Base-by-base conservation (phyloP, 2,113 vertebrate genomes). In the Cyrtonyx montezumae region DNA sequence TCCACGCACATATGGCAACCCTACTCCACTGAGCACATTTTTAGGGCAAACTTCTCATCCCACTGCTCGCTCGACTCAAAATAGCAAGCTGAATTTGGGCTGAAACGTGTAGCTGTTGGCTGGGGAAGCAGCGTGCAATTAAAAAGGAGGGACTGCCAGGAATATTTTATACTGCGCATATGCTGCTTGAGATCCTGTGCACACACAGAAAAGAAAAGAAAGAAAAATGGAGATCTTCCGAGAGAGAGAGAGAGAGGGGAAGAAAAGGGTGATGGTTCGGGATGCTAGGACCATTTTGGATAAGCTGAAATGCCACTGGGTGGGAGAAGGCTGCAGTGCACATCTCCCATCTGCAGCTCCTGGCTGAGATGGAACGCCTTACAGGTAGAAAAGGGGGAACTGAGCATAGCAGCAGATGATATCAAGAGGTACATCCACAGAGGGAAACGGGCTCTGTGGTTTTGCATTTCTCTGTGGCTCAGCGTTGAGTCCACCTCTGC, bases 41-140 rank as follows among this genome's bases (percentile, higher is more conserved):
- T 98, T 97, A 98, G 96, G 97, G 96, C 96, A 98, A 96, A 95
- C 89, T 96, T 96, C 90, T 96, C 97, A 96, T 96, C 96, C 96
- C 73, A 81, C 97, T 79, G 90, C 93, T 97, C 34, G 40, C 94
- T 95, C 5, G 46, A 84, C 97, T 95, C 94, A 97, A 98, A 98
- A 98, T 98, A 98, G 97, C 96, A 90, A 76, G 91, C 95, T 94
- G 97, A 96, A 97, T 97, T 98, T 85, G 96, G 97, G 97, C 96
- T 97, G 93, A 93, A 98, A 97, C 34, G 96, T 92, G 81, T 87
- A 85, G 93, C 95, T 97, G 96, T 95, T 98, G 96, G 97, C 97
- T 98, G 95, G 91, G 97, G 96, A 97, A 95, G 96, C 96, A 12
- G 95, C 95, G 97, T 97, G 97, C 97, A 82, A 96, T 95, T 97